Evolutionary conservation across 2,113 vertebrate genomes (phyloP), one percentile per base, ranked within the genome.

Genomic region (Stigmatopora argus): DNA sequence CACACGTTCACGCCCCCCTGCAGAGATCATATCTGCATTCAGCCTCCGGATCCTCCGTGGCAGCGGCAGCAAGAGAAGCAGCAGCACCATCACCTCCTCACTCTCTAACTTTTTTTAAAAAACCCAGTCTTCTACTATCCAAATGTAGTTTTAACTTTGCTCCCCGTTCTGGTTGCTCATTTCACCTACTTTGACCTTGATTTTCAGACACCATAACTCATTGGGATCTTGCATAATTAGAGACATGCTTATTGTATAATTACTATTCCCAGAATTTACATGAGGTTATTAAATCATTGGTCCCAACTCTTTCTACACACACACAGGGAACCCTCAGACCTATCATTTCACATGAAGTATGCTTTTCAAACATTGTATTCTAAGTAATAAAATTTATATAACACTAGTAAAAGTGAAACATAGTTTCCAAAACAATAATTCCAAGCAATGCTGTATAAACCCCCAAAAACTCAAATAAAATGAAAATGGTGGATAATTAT

Each of bases 11-110:
- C 31, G 71, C 78, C 81, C 41, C 83, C 89, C 85, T 78, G 69
- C 73, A 65, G 82, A 84, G 85, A 88, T 87, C 70, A 83, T 88
- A 87, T 89, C 88, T 83, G 80, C 77, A 81, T 80, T 76, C 82
- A 87, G 79, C 73, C 66, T 83, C 70, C 74, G 73, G 57, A 69
- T 78, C 70, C 70, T 72, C 75, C 70, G 76, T 62, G 71, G 69
- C 69, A 71, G 51, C 69, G 71, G 69, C 74, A 48, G 65, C 65
- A 55, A 31, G 26, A 31, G 51, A n/a, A 38, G 46, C 3, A 69
- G 57, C 18, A 8, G 53, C 38, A 41, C 38, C 38, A 41, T 10
- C 38, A 41, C 38, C 9, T 8, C 9, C 1, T 8, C 38, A 41
- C 38, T 41, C 38, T 7, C 38, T 41, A 41, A 41, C n/a, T 7